Evolutionary conservation across 2,113 vertebrate genomes (phyloP).

Genomic region (Anser brachyrhynchus): DNA sequence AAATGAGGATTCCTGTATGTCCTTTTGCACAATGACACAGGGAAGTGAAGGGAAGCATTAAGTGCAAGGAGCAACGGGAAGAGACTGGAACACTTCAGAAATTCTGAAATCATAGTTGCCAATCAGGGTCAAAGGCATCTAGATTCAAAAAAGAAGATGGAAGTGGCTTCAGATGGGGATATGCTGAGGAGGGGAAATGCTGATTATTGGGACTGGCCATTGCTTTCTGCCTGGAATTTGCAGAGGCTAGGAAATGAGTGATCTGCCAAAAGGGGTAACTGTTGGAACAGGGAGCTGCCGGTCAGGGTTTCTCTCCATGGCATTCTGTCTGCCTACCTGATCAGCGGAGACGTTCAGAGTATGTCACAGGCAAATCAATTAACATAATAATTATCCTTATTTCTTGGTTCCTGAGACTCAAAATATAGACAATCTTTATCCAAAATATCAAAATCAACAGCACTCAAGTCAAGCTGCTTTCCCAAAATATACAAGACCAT

Average conservation of each 20-base stretch:
- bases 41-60: not conserved
- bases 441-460: not conserved
- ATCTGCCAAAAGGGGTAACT: not conserved
- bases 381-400: not conserved
- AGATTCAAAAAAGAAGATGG: not conserved
- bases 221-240: not conserved
- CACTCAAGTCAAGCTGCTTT: not conserved
- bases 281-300: not conserved
- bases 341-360: not conserved
- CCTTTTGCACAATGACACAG: not conserved
- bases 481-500: not conserved
- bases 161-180: rapidly evolving
- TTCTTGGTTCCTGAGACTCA: not conserved
- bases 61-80: rapidly evolving
- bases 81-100: rapidly evolving
- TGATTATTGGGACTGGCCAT: not conserved
- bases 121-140: not conserved
- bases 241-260: not conserved
- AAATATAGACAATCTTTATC: not conserved
- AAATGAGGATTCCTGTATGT: not conserved
- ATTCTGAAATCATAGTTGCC: not conserved
- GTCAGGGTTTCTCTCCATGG: rapidly evolving
- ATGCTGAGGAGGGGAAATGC: not conserved
- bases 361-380: not conserved
- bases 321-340: not conserved